Evolutionary conservation across 2,113 vertebrate genomes (phyloP), one percentile per base, ranked within the genome.

Genomic region (Ageneiosus marmoratus): DNA sequence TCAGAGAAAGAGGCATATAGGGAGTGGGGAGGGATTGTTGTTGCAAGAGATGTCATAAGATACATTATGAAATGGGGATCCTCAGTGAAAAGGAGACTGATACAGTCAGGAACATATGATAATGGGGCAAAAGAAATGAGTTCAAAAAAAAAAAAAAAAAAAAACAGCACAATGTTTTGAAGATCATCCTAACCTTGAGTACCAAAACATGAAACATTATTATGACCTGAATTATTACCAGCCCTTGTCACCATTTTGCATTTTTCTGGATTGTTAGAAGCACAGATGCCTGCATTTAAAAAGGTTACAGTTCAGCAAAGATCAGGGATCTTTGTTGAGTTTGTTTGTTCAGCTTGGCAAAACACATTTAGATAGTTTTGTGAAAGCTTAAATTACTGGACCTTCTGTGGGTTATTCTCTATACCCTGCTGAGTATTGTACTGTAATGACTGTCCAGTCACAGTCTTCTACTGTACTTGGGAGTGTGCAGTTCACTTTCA

Each of bases 151-250:
- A 9, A 44, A 56, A 5, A 24, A 18, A 11, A 56, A 72, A 20
- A 60, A 65, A 27, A 8, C 44, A 62, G 20, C 8, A 22, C 24
- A 5, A 58, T 79, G 58, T 79, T 24, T 50, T 48, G 46, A 46
- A 80, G 27, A 51, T 67, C 8, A 72, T 9, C 13, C 22, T 81
- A 13, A 73, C 67, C 67, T 58, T 73, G 51, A 81, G 22, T n/a
- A 73, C 53, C 2, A 22, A 70, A 65, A 51, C 48, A 34, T 2
- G 56, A n/a, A 58, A 58, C 22, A 72, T 13, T 15, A 48, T 44
- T 41, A 27, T 6, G 27, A 24, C 32, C 27, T 32, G 27, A 15
- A 16, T 63, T 27, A 29, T 67, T 63, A 48, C 27, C 48, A 18
- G 3, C 32, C 9, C 41, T 41, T 3, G 4, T 44, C 16, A 32